Conservation (phyloP, 30 jellyfish, hydroid and myxozoan genomes). For the Morbakka virulenta region DNA sequence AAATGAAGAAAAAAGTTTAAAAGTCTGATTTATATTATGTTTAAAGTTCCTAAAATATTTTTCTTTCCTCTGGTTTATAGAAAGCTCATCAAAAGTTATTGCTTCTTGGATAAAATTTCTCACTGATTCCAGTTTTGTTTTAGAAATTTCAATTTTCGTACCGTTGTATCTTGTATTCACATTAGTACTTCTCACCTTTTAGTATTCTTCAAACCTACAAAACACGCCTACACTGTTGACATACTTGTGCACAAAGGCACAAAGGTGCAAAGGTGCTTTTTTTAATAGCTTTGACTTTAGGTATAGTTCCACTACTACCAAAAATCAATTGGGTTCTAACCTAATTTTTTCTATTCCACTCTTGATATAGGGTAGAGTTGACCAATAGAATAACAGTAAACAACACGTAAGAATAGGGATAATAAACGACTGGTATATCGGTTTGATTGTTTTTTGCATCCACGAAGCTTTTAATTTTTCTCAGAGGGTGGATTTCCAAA, state of each 20-base stretch:
- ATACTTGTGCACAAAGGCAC: not conserved
- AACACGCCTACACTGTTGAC: not conserved
- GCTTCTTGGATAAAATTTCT: not conserved
- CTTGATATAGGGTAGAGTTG: not conserved
- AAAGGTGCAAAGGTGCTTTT: not conserved
- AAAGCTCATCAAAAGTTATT: no score
- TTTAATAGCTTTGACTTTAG: not conserved
- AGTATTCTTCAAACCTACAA: not conserved
- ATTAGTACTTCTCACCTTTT: not conserved
- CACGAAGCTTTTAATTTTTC: not conserved
- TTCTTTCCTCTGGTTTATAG: no score
- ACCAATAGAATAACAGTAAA: not conserved
- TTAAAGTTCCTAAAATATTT: no score
- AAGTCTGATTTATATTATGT: no score
- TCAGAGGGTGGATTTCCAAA: not conserved
- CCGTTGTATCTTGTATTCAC: not conserved
- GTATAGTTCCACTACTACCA: not conserved
- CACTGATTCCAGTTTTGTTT: not conserved
- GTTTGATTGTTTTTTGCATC: not conserved
- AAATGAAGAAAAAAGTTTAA: no score
- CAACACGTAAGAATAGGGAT: not conserved
- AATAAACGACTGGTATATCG: not conserved
- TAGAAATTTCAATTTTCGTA: not conserved
- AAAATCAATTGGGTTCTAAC: not conserved
- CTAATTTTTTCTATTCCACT: not conserved